phyloP scores from a whole-genome alignment of 2,113 vertebrate genomes.

The Lamprologus callipterus region DNA sequence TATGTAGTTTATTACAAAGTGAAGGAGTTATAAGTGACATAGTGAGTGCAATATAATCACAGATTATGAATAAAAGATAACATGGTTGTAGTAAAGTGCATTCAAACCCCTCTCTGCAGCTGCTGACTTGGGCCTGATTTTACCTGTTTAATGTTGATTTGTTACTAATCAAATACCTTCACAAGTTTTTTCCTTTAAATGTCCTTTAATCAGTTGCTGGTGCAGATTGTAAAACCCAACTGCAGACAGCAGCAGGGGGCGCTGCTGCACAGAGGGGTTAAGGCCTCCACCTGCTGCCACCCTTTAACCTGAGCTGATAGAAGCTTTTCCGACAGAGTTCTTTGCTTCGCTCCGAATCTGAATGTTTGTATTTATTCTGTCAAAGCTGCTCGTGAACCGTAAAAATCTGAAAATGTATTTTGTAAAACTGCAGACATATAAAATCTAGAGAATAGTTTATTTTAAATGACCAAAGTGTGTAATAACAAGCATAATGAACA shows the following conservation, averaged over 20 bases:
- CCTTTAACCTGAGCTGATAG: neutral
- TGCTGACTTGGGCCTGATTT: neutral
- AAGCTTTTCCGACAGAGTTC: neutral
- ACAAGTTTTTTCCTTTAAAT: neutral
- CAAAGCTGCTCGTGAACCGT: neutral
- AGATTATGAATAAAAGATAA: neutral
- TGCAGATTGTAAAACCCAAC: neutral
- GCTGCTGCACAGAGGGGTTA: neutral
- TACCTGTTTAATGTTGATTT: neutral
- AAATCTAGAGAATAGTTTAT: slow-evolving; percentile 4
- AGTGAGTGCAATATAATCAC: neutral
- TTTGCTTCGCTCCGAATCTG: neutral
- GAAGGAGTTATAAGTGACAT: neutral
- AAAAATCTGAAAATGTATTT: neutral
- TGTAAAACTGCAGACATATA: neutral
- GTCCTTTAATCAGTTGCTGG: neutral
- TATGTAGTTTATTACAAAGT: neutral
- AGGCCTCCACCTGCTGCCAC: neutral
- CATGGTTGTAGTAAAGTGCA: neutral
- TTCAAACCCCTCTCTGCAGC: neutral
- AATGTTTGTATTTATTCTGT: neutral
- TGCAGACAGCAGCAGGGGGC: neutral
- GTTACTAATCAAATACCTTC: neutral
- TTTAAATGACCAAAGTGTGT: slow-evolving; percentile 44
- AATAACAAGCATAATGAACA: neutral